Percentiles rank a stretch among this genome's conserved stretches.
phyloP scores from a whole-genome alignment of 1,140 invertebrate species.

The Magallana angulata region DNA sequence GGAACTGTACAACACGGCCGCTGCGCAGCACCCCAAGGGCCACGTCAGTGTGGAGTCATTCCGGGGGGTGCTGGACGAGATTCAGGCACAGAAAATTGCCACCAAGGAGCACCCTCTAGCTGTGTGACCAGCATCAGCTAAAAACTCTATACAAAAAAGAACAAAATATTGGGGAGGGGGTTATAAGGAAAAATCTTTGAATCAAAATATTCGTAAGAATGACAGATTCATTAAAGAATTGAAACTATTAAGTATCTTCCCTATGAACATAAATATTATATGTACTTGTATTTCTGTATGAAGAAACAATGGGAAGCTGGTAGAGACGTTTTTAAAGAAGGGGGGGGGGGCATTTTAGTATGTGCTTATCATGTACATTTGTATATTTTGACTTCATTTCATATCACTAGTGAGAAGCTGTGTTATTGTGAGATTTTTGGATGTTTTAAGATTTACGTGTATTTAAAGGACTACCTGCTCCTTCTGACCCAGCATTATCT shows the following conservation, averaged over 20 bases:
- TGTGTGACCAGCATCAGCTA: slow-evolving; percentile 46
- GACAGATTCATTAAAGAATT: too few species aligned
- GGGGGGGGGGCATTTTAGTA: neutral
- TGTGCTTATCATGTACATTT: neutral
- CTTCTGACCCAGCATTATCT: neutral
- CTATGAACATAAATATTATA: neutral
- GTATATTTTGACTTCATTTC: slow-evolving; percentile 2
- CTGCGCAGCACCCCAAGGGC: slow-evolving; percentile 72
- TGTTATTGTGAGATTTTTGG: neutral
- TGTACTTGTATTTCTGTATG: too few species aligned
- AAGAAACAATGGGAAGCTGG: too few species aligned
- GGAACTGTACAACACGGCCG: slow-evolving; percentile 69
- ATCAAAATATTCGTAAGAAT: too few species aligned
- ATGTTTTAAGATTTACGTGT: neutral
- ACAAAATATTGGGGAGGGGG: neutral
- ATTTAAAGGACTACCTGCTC: neutral
- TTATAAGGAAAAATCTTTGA: neutral
- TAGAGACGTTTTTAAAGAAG: too few species aligned
- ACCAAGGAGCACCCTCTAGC: slow-evolving; percentile 67
- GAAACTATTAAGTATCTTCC: too few species aligned
- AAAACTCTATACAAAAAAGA: neutral
- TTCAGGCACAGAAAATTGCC: slow-evolving; percentile 62
- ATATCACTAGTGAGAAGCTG: neutral
- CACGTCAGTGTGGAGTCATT: slow-evolving; percentile 77
- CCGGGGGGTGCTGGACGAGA: slow-evolving; percentile 74